phyloP scores from a whole-genome alignment of 2,888 invertebrate species.

The Ectobius pallidus region DNA sequence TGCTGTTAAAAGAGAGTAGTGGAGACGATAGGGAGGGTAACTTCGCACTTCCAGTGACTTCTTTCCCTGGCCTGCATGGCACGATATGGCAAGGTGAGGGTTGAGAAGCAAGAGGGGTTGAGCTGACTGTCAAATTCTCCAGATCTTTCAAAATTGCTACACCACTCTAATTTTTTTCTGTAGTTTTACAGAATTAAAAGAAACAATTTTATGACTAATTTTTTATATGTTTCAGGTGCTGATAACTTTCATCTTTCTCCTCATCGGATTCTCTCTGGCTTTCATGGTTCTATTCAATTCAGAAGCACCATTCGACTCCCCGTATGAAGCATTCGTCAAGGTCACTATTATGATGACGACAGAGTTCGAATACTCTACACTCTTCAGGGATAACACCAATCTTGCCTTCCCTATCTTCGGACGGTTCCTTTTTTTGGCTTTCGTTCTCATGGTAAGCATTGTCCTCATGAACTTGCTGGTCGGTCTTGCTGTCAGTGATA shows the following conservation, averaged over 20 bases:
- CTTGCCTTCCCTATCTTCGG: constrained; percentile 46
- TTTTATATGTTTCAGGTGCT: too few species aligned
- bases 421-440: constrained; percentile 60
- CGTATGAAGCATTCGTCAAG: constrained; percentile 61
- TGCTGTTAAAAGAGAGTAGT: too few species aligned
- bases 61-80: too few species aligned
- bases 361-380: constrained; percentile 61
- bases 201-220: too few species aligned
- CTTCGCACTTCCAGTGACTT: too few species aligned
- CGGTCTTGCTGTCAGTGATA: constrained; percentile 66
- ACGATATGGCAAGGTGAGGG: too few species aligned
- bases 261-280: constrained; percentile 62
- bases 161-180: too few species aligned
- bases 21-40: too few species aligned
- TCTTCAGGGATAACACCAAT: constrained; percentile 50
- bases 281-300: constrained; percentile 64
- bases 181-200: too few species aligned
- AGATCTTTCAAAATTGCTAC: too few species aligned
- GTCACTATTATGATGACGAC: constrained; percentile 67
- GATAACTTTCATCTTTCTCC: constrained; percentile 56
- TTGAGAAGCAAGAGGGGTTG: too few species aligned
- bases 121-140: too few species aligned
- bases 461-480: constrained; percentile 66
- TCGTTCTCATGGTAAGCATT: constrained; percentile 62
- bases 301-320: constrained; percentile 59